A percentile compares a stretch with the other conserved stretches of the same genome.
phyloP scores from a whole-genome alignment of 2,888 invertebrate species.

The Gryllus longicercus region DNA sequence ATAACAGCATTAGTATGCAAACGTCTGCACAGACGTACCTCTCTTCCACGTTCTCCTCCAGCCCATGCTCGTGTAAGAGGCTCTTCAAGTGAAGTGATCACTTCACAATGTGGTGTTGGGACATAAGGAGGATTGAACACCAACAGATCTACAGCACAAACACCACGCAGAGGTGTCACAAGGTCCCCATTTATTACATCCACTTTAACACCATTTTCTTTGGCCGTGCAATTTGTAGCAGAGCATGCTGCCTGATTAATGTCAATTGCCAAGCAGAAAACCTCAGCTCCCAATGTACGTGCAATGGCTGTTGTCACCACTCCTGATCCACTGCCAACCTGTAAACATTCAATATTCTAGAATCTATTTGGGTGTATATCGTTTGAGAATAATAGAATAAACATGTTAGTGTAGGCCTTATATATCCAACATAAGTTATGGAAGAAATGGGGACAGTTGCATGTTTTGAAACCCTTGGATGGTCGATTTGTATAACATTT shows the following conservation, averaged over 20 bases:
- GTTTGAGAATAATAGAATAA: constrained; percentile 52
- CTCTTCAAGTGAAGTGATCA: constrained; percentile 52
- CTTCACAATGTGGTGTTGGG: constrained; percentile 74
- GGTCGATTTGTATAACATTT: too few relatives aligned
- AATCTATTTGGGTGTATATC: constrained; percentile 60
- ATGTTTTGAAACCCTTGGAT: too few relatives aligned
- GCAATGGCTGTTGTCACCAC: constrained; percentile 83
- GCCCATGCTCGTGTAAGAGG: constrained; percentile 66
- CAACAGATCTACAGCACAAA: constrained; percentile 72
- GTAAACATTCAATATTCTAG: constrained; percentile 50
- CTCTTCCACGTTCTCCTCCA: constrained; percentile 70
- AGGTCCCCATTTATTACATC: constrained; percentile 67
- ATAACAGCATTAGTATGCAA: too few relatives aligned
- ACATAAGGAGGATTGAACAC: constrained; percentile 99
- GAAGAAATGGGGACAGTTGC: too few relatives aligned
- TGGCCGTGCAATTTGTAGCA: constrained; percentile 67
- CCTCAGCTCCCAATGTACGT: constrained; percentile 52
- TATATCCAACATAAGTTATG: too few relatives aligned
- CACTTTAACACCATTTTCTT: constrained; percentile 61
- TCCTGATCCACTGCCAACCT: constrained; percentile 93
- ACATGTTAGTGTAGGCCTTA: too few relatives aligned
- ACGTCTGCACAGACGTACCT: constrained; percentile 54
- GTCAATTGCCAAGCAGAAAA: constrained; percentile 69
- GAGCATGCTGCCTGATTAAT: constrained; percentile 77
- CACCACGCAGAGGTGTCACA: constrained; percentile 48